Base-by-base conservation (phyloP, 2,888 invertebrate genomes). In the Ichneumoninae sp. region DNA sequence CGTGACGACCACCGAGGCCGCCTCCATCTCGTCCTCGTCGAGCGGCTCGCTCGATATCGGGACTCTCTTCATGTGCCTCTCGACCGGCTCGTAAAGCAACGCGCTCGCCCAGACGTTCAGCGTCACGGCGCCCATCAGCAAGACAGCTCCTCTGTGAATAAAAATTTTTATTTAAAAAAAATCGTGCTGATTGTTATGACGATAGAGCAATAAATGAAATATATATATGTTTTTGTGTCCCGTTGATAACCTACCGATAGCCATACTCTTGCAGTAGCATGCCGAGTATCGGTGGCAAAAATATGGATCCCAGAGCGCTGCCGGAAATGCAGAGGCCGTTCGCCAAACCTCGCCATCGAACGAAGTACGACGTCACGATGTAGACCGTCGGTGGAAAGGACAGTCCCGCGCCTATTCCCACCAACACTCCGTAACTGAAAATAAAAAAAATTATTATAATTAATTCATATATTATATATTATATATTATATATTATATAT, bases 281-380 rank as follows among this genome's bases (percentile, higher is more conserved):
- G 74, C 97, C 94, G 85, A 98, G 94, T 73, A 97, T 94, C 0
- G 98, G 98, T 54, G 98, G 98, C 88, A 98, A 94, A 80, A 98
- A 96, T 89, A 98, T 98, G 63, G 97, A 97, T 16, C 98, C 98
- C 87, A 98, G 95, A 0, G 98, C 97, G 88, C 97, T 97, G 19
- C 98, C 98, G 0, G 98, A 98, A 94, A 98, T 98, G 90, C 98
- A 98, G 30, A 98, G 95, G 0, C 98, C 98, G 93, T 98, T 98
- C 63, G 98, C 98, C 16, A 98, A 94, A 0, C 98, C 98, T 65
- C 98, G 95, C 10, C 96, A 94, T 68, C 96, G 95, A 60, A 97
- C 96, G 94, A 98, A 98, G 94, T 98, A 98, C 83, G 97, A 97
- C 73, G 97, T 97, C 87, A 98, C 98, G 88, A 98, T 98, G 94